phyloP scores from a whole-genome alignment of 2,113 vertebrate species.

The Pelusios castaneus region DNA sequence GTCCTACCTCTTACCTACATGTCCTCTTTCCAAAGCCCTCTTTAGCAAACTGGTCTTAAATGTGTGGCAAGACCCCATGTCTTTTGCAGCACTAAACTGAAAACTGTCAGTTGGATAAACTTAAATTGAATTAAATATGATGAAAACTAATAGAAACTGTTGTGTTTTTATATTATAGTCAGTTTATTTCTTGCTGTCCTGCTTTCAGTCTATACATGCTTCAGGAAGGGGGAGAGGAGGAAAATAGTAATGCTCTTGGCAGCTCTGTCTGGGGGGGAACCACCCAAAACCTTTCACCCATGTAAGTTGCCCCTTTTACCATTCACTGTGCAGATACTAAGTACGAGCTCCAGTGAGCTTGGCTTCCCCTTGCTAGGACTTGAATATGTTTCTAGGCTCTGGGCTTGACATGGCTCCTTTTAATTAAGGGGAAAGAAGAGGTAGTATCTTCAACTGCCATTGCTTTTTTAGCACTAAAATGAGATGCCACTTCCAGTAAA shows the following conservation, averaged over 20 bases:
- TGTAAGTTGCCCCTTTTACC: background rate
- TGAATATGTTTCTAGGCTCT: background rate
- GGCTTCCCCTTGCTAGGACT: background rate
- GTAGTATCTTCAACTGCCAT: background rate
- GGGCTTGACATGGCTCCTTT: background rate
- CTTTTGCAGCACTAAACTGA: background rate
- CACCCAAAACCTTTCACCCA: background rate
- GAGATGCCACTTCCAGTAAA: background rate
- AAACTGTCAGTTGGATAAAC: background rate
- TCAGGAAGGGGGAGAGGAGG: no score
- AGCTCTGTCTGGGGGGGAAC: background rate
- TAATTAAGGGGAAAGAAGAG: background rate
- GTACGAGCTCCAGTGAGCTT: background rate
- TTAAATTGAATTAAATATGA: accelerated
- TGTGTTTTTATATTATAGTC: accelerated
- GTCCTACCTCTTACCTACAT: accelerated
- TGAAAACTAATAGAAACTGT: background rate
- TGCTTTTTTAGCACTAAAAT: background rate
- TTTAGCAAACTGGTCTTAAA: accelerated
- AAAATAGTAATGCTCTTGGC: background rate
- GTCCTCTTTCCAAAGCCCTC: accelerated
- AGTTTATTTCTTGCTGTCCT: accelerated
- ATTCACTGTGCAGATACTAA: background rate
- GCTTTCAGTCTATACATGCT: background rate
- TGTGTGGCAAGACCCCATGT: background rate